These are phyloP conservation scores for Heterotilapia buettikoferi DNA, from an alignment of 2,113 vertebrate species.

Conservation along the genomic window DNA sequence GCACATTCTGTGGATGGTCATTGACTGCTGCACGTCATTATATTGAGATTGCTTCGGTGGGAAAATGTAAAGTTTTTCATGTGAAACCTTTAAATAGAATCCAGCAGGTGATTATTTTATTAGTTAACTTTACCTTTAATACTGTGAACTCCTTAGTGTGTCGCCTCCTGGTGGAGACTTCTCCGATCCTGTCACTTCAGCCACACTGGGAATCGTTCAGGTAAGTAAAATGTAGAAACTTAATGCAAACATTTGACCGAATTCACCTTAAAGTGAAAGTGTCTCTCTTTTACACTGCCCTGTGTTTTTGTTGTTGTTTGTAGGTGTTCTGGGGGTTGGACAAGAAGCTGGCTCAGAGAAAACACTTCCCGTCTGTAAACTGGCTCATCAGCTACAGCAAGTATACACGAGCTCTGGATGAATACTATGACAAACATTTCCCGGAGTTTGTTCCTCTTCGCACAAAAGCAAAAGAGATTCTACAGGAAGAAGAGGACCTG, in stretches of 20 bases:
- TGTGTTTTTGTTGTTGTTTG: background rate
- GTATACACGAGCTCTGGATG: constrained; percentile 89
- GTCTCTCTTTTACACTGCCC: background rate
- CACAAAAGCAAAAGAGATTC: constrained; percentile 94
- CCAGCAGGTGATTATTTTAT: background rate
- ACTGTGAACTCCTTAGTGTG: constrained; percentile 72
- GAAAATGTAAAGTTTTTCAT: background rate
- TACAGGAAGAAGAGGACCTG: constrained; percentile 96
- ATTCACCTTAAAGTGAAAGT: background rate
- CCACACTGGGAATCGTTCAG: constrained; percentile 94
- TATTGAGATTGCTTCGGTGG: background rate
- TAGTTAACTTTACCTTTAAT: background rate
- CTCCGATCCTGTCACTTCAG: constrained; percentile 96
- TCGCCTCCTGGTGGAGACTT: constrained; percentile 98
- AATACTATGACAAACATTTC: constrained; percentile 95
- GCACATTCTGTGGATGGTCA: background rate
- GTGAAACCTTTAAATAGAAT: background rate
- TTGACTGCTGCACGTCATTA: background rate
- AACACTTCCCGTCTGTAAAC: constrained; percentile 97
- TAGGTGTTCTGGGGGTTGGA: constrained; percentile 98
- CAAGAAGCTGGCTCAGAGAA: constrained; percentile 96
- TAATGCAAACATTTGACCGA: background rate
- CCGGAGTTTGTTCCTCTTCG: constrained; percentile 92
- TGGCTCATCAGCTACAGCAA: constrained; percentile 99
- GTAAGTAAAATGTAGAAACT: constrained; percentile 9